Conservation (phyloP, 2,797 vertebrate species). For the Fratercula arctica region DNA sequence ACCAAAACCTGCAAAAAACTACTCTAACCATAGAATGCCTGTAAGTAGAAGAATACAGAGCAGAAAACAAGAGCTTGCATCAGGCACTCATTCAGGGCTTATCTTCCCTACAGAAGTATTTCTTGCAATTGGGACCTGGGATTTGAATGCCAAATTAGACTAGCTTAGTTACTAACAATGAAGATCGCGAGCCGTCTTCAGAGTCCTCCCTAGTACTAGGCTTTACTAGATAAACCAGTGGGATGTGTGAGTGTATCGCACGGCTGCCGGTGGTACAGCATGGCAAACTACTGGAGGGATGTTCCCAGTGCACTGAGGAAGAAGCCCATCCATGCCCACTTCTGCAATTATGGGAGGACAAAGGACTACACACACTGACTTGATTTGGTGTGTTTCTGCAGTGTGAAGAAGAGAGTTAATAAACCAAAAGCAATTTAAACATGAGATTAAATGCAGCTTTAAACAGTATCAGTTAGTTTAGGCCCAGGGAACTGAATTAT, state of each 20-base stretch:
- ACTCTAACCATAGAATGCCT: neutral
- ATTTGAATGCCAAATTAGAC: neutral
- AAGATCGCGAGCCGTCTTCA: neutral
- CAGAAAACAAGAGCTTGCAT: neutral
- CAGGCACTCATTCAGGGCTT: neutral
- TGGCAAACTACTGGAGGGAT: neutral
- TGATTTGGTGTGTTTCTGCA: neutral
- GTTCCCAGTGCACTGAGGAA: neutral
- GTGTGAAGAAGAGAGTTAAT: neutral
- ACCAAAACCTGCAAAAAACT: no score
- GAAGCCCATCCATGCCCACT: neutral
- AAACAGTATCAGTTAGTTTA: neutral
- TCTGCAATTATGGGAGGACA: neutral
- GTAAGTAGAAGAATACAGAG: neutral
- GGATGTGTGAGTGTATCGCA: neutral
- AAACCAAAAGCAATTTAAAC: neutral
- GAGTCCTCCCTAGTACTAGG: neutral
- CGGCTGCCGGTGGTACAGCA: neutral
- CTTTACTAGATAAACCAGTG: neutral
- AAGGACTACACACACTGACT: neutral
- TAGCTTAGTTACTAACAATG: neutral
- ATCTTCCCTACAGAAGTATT: neutral
- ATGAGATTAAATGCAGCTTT: neutral
- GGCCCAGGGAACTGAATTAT: neutral
- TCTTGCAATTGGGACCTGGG: neutral